phyloP scores from a whole-genome alignment of 2,113 vertebrate genomes.

The Sinocyclocheilus anophthalmus region DNA sequence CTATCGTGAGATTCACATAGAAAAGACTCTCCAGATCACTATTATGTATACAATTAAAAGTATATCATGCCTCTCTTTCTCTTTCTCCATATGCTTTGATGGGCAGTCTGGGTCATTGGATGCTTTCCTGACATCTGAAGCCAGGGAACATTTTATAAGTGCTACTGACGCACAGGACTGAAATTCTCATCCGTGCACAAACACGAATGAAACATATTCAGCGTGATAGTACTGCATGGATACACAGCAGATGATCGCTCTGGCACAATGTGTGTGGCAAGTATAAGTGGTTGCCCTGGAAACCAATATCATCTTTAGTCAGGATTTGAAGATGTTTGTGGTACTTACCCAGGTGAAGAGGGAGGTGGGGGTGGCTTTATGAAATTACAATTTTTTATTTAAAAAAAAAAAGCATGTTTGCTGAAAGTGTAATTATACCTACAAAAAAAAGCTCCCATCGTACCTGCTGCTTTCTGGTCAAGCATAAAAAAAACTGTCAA shows the following conservation, averaged over 20 bases:
- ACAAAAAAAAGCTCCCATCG: not conserved
- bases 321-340: constrained; percentile 51
- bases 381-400: constrained; percentile 27
- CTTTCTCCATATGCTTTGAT: not conserved
- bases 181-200: constrained; percentile 29
- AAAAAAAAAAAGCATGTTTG: not conserved
- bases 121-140: constrained; percentile 23
- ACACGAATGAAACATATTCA: constrained; percentile 31
- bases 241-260: constrained; percentile 25
- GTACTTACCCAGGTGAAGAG: constrained; percentile 52
- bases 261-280: constrained; percentile 35
- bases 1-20: not conserved
- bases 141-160: constrained; percentile 30
- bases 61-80: not conserved
- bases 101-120: not conserved
- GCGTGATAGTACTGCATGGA: constrained; percentile 28
- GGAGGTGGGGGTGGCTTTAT: constrained; percentile 31
- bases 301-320: constrained; percentile 57
- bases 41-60: not conserved
- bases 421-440: constrained; percentile 41
- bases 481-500: not conserved
- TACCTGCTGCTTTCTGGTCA: not conserved
- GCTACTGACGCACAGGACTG: constrained; percentile 57
- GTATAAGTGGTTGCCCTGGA: constrained; percentile 57
- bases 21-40: not conserved